phyloP scores from a whole-genome alignment of 2,888 invertebrate species.

The Rhogogaster chlorosoma region DNA sequence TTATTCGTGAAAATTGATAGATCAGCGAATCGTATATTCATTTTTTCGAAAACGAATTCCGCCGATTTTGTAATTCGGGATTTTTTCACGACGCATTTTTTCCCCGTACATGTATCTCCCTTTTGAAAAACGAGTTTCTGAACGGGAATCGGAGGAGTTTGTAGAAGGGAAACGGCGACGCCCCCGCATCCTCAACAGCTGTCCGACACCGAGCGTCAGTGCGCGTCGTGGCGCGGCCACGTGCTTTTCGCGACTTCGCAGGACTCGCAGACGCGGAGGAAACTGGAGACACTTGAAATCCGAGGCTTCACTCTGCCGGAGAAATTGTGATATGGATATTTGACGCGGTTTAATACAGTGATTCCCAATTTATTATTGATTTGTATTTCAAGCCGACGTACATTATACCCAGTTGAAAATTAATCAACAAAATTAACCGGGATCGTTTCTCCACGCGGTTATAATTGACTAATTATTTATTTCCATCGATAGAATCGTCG shows the following conservation, averaged over 20 bases:
- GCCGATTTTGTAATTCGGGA: neutral
- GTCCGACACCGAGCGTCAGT: slow-evolving; percentile 70
- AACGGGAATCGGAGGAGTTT: slow-evolving; percentile 56
- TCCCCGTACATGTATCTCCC: no score
- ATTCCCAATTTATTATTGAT: slow-evolving; percentile 4
- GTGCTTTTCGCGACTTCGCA: slow-evolving; percentile 68
- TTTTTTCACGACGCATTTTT: neutral
- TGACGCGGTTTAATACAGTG: neutral
- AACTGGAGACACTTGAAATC: slow-evolving; percentile 27
- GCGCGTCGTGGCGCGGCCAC: slow-evolving; percentile 73
- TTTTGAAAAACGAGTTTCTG: neutral
- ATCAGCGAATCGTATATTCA: neutral
- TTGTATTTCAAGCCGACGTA: neutral
- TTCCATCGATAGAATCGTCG: neutral
- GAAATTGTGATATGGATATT: neutral
- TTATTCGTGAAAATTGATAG: neutral
- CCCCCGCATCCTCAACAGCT: slow-evolving; percentile 70
- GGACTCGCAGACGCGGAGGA: slow-evolving; percentile 43
- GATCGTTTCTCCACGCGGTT: neutral
- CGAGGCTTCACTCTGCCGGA: neutral
- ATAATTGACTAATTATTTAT: neutral
- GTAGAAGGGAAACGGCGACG: slow-evolving; percentile 55
- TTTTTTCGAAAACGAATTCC: neutral
- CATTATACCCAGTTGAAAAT: neutral
- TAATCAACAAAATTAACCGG: neutral